Evolutionary conservation across 1,140 invertebrate species (phyloP).

Genomic region (Branchinecta lynchi): DNA sequence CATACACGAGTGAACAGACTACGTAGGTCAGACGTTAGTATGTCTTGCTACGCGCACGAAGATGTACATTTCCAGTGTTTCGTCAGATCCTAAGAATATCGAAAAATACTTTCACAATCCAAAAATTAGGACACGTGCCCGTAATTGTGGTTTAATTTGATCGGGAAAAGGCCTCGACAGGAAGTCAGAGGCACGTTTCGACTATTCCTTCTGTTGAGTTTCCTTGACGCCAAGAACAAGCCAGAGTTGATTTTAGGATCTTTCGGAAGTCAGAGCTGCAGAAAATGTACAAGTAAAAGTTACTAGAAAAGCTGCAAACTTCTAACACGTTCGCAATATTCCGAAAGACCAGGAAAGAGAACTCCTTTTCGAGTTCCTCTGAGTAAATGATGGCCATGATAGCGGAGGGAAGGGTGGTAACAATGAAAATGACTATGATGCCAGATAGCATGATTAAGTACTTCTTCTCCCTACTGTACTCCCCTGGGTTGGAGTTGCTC

Average conservation of each 20-base stretch:
- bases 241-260: constrained; percentile 25
- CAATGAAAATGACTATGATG: constrained; percentile 33
- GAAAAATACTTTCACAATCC: too few relatives aligned
- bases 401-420: constrained; percentile 33
- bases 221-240: background rate
- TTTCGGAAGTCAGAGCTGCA: constrained; percentile 32
- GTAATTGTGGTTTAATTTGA: background rate
- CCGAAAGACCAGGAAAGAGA: constrained; percentile 30
- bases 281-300: constrained; percentile 33
- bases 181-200: constrained; percentile 2
- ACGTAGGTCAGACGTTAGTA: too few relatives aligned
- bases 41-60: too few relatives aligned
- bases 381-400: constrained; percentile 31
- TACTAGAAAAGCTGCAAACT: constrained; percentile 31
- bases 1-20: too few relatives aligned
- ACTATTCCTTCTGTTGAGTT: background rate
- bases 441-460: constrained; percentile 31
- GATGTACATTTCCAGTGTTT: too few relatives aligned
- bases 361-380: constrained; percentile 26
- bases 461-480: constrained; percentile 30
- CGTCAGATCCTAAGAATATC: too few relatives aligned
- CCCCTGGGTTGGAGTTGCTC: constrained; percentile 21
- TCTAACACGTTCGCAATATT: constrained; percentile 31
- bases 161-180: background rate
- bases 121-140: too few relatives aligned